Conservation (phyloP, 2,797 vertebrate species). For the Cyclopterus lumpus region DNA sequence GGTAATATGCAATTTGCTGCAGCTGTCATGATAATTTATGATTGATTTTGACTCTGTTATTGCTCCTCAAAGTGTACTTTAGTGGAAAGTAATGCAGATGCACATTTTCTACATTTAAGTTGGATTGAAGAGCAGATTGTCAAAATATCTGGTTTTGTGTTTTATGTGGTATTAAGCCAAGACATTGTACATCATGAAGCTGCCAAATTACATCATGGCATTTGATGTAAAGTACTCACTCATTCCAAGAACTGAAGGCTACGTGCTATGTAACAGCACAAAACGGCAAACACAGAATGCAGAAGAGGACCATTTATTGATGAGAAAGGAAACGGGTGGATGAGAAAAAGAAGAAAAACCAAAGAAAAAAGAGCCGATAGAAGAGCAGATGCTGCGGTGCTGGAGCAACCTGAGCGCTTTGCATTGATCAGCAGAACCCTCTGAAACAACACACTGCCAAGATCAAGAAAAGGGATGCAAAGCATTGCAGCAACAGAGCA, state of each 20-base stretch:
- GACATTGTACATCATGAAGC: slow-evolving; percentile 9
- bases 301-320: slow-evolving; percentile 19
- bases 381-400: slow-evolving; percentile 47
- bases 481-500: slow-evolving; percentile 40
- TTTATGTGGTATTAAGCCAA: slow-evolving; percentile 11
- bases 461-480: slow-evolving; percentile 51
- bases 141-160: slow-evolving; percentile 15
- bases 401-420: slow-evolving; percentile 18
- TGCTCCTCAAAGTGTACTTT: slow-evolving; percentile 42
- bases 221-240: slow-evolving; percentile 17
- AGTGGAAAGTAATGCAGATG: background rate
- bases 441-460: slow-evolving; percentile 39
- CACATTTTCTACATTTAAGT: background rate
- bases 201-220: slow-evolving; percentile 10
- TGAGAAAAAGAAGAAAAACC: background rate
- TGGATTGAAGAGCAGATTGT: slow-evolving; percentile 18
- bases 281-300: slow-evolving; percentile 22
- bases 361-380: slow-evolving; percentile 3
- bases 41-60: slow-evolving; percentile 27
- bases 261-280: background rate
- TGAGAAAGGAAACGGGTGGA: slow-evolving; percentile 13
- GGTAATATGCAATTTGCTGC: slow-evolving; percentile 46
- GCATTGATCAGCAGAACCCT: slow-evolving; percentile 40
- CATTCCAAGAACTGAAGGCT: slow-evolving; percentile 21
- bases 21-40: slow-evolving; percentile 57